Evolutionary conservation across 2,113 vertebrate species (phyloP).

Genomic region (Phyllopteryx taeniolatus): DNA sequence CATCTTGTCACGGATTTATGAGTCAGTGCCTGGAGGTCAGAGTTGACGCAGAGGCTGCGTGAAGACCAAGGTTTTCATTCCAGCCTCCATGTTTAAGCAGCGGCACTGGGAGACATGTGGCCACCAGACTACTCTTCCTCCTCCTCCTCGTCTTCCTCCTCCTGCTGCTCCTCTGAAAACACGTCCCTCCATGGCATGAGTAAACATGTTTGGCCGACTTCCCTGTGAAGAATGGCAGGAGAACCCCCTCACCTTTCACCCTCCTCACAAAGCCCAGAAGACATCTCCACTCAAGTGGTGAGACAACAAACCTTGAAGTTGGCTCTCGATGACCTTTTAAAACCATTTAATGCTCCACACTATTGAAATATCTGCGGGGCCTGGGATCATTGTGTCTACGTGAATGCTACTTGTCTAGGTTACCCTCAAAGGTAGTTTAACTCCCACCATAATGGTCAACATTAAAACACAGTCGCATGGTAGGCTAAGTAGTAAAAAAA

Average conservation of each 20-base stretch:
- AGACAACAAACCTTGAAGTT: conserved; percentile 60
- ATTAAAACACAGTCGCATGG: neutral
- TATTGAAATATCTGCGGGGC: conserved; percentile 48
- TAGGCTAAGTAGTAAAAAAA: neutral
- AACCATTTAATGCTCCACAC: conserved; percentile 59
- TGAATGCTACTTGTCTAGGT: conserved; percentile 57
- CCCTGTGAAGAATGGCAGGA: conserved; percentile 54
- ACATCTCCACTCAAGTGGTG: conserved; percentile 42
- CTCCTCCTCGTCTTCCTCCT: conserved; percentile 9
- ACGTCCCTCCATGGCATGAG: conserved; percentile 60
- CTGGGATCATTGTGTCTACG: conserved; percentile 33
- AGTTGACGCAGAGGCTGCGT: conserved; percentile 26
- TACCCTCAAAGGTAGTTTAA: conserved; percentile 63
- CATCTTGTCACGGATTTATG: neutral
- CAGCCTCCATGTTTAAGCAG: conserved; percentile 58
- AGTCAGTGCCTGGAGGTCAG: conserved; percentile 31
- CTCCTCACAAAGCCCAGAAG: conserved; percentile 44
- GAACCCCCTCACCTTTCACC: conserved; percentile 21
- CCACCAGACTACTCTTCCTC: conserved; percentile 67
- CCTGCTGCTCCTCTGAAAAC: conserved; percentile 67
- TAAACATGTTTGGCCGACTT: conserved; percentile 67
- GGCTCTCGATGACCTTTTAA: conserved; percentile 62
- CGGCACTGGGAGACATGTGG: conserved; percentile 71
- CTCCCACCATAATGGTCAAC: neutral
- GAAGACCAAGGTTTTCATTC: conserved; percentile 47